Percentiles rank a stretch among this genome's conserved stretches.
Evolutionary conservation across 2,888 invertebrate genomes (phyloP).

Genomic region (Sarcophaga subvicina): DNA sequence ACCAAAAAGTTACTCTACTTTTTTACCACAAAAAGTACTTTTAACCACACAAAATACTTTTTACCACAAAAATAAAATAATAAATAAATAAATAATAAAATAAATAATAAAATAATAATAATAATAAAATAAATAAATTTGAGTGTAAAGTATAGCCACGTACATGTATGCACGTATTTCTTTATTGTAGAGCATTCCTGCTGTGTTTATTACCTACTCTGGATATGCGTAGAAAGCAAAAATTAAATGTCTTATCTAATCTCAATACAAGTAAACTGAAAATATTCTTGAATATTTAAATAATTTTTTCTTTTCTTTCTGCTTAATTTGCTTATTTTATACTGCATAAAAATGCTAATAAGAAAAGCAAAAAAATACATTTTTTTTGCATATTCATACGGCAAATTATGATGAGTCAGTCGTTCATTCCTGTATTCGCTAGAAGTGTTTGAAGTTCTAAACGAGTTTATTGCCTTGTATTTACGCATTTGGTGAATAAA

Average conservation of each 20-base stretch:
- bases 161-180: too few relatives aligned
- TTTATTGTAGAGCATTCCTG: too few relatives aligned
- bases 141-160: too few relatives aligned
- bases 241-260: neutral
- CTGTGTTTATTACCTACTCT: too few relatives aligned
- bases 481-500: slow-evolving; percentile 32
- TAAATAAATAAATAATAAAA: too few relatives aligned
- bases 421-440: neutral
- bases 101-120: too few relatives aligned
- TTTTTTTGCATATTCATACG: neutral
- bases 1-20: too few relatives aligned
- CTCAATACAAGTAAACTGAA: neutral
- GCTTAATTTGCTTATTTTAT: neutral
- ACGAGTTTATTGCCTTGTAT: slow-evolving; percentile 33
- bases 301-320: neutral
- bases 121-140: too few relatives aligned
- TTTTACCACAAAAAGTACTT: too few relatives aligned
- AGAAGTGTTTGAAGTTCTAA: neutral
- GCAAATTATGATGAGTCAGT: neutral
- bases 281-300: neutral
- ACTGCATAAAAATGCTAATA: neutral
- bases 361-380: neutral
- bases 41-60: too few relatives aligned
- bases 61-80: too few relatives aligned
- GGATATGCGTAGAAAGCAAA: too few relatives aligned